Evolutionary conservation across 2,888 invertebrate species (phyloP), one percentile per base, ranked within the genome.

Genomic region (Mantis religiosa): DNA sequence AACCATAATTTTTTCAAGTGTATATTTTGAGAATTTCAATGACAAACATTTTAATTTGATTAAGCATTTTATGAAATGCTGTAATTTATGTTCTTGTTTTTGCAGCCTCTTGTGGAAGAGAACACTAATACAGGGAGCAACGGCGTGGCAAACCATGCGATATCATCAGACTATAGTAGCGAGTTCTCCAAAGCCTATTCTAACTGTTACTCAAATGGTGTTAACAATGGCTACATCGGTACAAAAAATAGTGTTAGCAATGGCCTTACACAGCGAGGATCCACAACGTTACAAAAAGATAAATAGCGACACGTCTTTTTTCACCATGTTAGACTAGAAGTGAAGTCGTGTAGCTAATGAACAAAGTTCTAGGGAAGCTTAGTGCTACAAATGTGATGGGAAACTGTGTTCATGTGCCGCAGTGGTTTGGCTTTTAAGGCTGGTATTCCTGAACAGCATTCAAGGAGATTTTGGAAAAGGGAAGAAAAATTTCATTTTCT

Each of bases 31-130:
- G 41, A 41, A 1, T 41, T 41, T 41, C 12, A 1, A 41, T 12
- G 41, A 12, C 3, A 34, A 7, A 7, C 7, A 6, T 34, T 34
- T 34, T 34, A 7, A 6, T 7, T 12, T 41, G n/a, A n/a, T 41
- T 12, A 41, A 41, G 12, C 6, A n/a, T 12, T 41, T 6, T 41
- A 12, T 41, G 41, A 41, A 41, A 41, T 41, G 1, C 1, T n/a
- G n/a, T n/a, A n/a, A 41, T 12, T 41, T 4, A 84, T 71, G 2
- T 30, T 30, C 30, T 88, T 89, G 27, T 88, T 83, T 81, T 93
- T 94, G 2, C 94, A 96, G 96, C 95, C 96, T 90, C 95, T 97
- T n/a, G 92, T 96, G 92, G 96, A 95, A 54, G 89, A 90, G 15
- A 71, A 83, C 28, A 88, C 89, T 47, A 90, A 87, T 15, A 88